phyloP scores from a whole-genome alignment of 2,113 vertebrate species.

The Plecotus auritus region DNA sequence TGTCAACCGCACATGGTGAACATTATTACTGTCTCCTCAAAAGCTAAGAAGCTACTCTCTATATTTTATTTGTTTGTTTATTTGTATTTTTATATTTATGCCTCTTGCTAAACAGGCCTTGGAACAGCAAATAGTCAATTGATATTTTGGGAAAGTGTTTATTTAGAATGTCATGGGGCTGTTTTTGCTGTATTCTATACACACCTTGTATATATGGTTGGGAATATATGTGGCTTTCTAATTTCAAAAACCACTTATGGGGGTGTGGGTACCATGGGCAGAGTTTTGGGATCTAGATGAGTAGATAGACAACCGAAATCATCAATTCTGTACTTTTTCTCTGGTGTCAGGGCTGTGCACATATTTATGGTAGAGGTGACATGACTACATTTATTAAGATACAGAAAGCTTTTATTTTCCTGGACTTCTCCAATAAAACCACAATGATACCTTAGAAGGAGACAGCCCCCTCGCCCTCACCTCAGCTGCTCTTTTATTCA shows the following conservation, averaged over 20 bases:
- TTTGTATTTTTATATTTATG: conserved; percentile 62
- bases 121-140: conserved; percentile 71
- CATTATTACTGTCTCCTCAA: not conserved
- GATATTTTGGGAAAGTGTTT: conserved; percentile 76
- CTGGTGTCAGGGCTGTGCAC: conserved; percentile 34
- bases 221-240: conserved; percentile 45
- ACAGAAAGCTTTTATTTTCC: conserved; percentile 66
- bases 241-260: conserved; percentile 44
- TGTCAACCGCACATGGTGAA: not conserved
- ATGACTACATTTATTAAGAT: conserved; percentile 70
- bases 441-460: conserved; percentile 61
- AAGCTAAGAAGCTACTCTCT: conserved; percentile 47
- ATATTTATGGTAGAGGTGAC: conserved; percentile 59
- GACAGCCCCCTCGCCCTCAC: conserved; percentile 18
- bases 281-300: conserved; percentile 30
- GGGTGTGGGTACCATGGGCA: conserved; percentile 40
- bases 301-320: conserved; percentile 55
- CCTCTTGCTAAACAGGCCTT: conserved; percentile 46
- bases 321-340: conserved; percentile 63
- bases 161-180: conserved; percentile 69
- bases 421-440: conserved; percentile 62
- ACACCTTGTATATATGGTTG: conserved; percentile 36
- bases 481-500: conserved; percentile 69
- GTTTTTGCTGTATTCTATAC: conserved; percentile 52
- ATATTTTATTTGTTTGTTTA: conserved; percentile 22